Evolutionary conservation across 2,113 vertebrate species (phyloP), one percentile per base, ranked within the genome.

Genomic region (Heloderma charlesbogerti): DNA sequence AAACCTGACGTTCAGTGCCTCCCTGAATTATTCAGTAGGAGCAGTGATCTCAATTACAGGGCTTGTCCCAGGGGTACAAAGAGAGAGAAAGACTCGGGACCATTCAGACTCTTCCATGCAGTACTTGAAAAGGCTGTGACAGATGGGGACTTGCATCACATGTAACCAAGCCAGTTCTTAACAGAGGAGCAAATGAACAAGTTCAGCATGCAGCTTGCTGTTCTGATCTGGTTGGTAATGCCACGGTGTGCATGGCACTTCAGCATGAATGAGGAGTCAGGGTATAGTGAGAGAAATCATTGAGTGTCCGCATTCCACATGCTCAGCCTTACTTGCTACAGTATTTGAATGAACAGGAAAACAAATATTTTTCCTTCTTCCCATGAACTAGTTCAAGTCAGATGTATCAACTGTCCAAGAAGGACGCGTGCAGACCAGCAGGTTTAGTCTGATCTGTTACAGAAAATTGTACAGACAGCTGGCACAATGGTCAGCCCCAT

Each of bases 1-100:
- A 93, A 94, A 91, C 92, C 85, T 81, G 93, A 95, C 92, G 93
- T 92, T 88, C 90, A 51, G 90, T 86, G 92, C 87, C 78, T 92
- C 89, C 48, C 89, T 96, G 95, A 94, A 96, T 96, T 96, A 96
- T 96, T 95, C 94, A 96, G 94, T 18, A 95, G 94, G 90, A 66
- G 3, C 93, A 69, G 84, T 79, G 93, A 94, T 96, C 94, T 92
- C 89, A 0, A 48, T 94, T 95, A 90, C 92, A 89, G 91, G 90
- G 87, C 20, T 0, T 40, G 92, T 95, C 93, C 94, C 92, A 43
- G 43, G 71, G 93, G 92, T 77, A 94, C 93, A 95, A 96, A 95
- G 91, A 90, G 88, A 92, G 81, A 78, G 85, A 89, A 54, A 86
- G 94, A 92, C 90, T 91, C 85, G 18, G 72, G 87, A 91, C 91